Percentiles rank a stretch among this genome's conserved stretches.
These are phyloP conservation scores for Alloplasta piceator DNA, from an alignment of 2,888 invertebrate species.

Conservation along the genomic window DNA sequence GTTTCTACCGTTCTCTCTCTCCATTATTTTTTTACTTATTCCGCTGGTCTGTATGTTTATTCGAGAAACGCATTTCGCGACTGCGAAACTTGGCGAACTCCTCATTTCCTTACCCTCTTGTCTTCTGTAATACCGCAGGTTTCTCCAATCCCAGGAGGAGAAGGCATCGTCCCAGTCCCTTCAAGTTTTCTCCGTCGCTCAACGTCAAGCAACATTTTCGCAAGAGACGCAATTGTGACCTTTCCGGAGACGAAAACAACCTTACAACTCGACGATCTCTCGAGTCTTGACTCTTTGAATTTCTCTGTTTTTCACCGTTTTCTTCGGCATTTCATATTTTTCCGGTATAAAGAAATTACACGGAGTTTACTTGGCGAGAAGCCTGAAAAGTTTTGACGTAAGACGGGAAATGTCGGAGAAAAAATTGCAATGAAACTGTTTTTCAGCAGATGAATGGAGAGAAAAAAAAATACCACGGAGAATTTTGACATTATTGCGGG, in stretches of 20 bases:
- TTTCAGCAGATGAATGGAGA: no score
- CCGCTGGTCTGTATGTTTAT: slow-evolving; percentile 48
- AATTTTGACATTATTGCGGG: no score
- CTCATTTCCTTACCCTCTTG: slow-evolving; percentile 10
- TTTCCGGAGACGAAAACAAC: slow-evolving; percentile 36
- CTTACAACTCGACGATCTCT: slow-evolving; percentile 14
- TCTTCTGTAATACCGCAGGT: not conserved
- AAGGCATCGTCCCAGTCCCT: not conserved
- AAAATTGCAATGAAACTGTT: slow-evolving; percentile 3
- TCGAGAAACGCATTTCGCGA: slow-evolving; percentile 57
- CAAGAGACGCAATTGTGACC: slow-evolving; percentile 30
- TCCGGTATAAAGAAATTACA: slow-evolving; percentile 7
- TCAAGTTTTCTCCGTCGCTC: slow-evolving; percentile 8
- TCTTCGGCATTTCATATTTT: slow-evolving; percentile 7
- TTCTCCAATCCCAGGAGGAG: slow-evolving; percentile 13
- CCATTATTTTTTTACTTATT: slow-evolving; percentile 19
- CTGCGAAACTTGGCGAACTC: slow-evolving; percentile 58
- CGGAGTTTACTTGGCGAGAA: slow-evolving; percentile 3
- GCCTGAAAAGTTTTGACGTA: not conserved
- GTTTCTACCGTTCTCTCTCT: not conserved
- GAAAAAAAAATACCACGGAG: no score
- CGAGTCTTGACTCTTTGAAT: slow-evolving; percentile 19
- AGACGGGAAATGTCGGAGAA: not conserved
- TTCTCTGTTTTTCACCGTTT: not conserved
- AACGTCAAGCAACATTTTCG: slow-evolving; percentile 35